phyloP scores from a whole-genome alignment of 1,140 invertebrate species.

The Pentalonia nigronervosa region DNA sequence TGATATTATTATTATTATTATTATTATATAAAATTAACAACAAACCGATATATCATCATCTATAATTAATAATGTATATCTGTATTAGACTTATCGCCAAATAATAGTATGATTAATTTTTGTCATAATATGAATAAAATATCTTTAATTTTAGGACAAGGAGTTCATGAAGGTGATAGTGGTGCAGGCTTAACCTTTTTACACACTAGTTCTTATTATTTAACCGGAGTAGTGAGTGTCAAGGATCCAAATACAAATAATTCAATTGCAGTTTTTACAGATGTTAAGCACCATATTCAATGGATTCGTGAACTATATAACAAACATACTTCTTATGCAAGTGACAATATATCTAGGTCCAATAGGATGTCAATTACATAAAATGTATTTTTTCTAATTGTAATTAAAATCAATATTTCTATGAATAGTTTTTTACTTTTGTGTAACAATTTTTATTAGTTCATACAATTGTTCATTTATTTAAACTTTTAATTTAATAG shows the following conservation, averaged over 20 bases:
- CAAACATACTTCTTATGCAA: conserved; percentile 1
- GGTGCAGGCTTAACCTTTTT: conserved; percentile 13
- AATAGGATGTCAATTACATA: background rate
- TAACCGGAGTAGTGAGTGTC: conserved; percentile 8
- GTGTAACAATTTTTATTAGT: too few relatives aligned
- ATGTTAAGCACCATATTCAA: background rate
- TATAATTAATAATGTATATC: background rate
- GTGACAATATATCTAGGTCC: background rate
- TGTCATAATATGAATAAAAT: background rate
- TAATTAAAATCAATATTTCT: too few relatives aligned
- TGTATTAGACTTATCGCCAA: background rate
- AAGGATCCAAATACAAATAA: background rate
- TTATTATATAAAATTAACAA: too few relatives aligned
- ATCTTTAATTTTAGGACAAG: background rate
- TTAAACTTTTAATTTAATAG: too few relatives aligned
- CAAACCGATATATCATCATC: background rate
- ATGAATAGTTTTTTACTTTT: too few relatives aligned
- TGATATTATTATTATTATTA: too few relatives aligned
- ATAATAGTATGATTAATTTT: background rate
- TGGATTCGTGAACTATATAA: background rate
- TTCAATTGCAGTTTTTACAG: conserved; percentile 22
- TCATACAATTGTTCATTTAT: too few relatives aligned
- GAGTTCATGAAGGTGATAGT: background rate
- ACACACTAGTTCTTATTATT: background rate
- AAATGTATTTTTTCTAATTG: background rate